A percentile compares a stretch with the other conserved stretches of the same genome.
These are phyloP conservation scores for Polypterus senegalus DNA, from an alignment of 2,113 vertebrate genomes.

Conservation along the genomic window DNA sequence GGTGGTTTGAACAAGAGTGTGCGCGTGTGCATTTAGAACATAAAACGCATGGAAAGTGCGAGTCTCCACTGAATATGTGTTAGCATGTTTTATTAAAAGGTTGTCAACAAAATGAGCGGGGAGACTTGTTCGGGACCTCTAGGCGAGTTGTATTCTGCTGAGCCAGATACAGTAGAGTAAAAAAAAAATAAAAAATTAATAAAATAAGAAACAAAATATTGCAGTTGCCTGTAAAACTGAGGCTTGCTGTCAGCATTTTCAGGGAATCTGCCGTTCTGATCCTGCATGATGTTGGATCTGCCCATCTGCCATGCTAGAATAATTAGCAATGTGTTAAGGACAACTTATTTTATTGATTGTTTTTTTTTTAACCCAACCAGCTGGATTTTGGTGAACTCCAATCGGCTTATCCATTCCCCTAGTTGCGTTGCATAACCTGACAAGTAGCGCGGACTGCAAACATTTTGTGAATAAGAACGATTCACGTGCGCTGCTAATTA, in stretches of 20 bases:
- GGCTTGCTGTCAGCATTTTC: slow-evolving; percentile 21
- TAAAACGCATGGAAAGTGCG: slow-evolving; percentile 20
- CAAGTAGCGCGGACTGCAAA: too few relatives aligned
- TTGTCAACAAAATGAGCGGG: slow-evolving; percentile 27
- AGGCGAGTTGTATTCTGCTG: slow-evolving; percentile 28
- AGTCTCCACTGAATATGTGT: slow-evolving; percentile 24
- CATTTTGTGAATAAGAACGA: too few relatives aligned
- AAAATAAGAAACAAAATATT: background rate
- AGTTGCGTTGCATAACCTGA: too few relatives aligned
- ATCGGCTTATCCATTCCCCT: too few relatives aligned
- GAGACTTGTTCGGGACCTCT: slow-evolving; percentile 23
- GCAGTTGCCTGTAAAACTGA: slow-evolving; percentile 21
- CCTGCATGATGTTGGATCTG: too few relatives aligned
- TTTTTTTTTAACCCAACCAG: too few relatives aligned
- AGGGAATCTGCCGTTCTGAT: background rate
- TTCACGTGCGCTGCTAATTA: too few relatives aligned
- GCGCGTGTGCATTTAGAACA: background rate
- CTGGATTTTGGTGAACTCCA: too few relatives aligned
- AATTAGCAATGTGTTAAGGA: too few relatives aligned
- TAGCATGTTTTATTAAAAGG: slow-evolving; percentile 34
- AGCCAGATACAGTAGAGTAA: slow-evolving; percentile 20
- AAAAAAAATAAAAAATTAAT: slow-evolving; percentile 11
- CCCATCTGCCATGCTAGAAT: too few relatives aligned
- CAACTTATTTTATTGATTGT: too few relatives aligned
- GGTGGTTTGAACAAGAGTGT: slow-evolving; percentile 4